Percentiles rank a stretch among this genome's conserved stretches.
Evolutionary conservation across 2,113 vertebrate genomes (phyloP).

Genomic region (Eupsittula cactorum): DNA sequence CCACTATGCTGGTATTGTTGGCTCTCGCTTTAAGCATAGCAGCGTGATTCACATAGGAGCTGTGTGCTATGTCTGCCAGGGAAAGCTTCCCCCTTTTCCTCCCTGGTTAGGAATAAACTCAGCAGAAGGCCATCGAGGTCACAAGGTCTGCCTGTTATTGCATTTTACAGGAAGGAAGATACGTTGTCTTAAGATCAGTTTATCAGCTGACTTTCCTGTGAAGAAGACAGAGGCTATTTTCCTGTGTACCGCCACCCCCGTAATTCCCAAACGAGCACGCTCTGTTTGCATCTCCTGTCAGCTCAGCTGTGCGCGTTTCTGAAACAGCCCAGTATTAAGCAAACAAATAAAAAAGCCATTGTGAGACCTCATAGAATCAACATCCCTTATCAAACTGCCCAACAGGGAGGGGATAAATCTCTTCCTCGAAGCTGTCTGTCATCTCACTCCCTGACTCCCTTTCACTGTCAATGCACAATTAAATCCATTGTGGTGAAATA

Average conservation of each 20-base stretch:
- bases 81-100: constrained; percentile 13
- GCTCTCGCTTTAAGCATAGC: not conserved
- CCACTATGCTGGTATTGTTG: constrained; percentile 51
- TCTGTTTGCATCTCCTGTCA: constrained; percentile 54
- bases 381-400: constrained; percentile 71
- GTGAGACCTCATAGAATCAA: constrained; percentile 52
- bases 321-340: constrained; percentile 67
- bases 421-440: constrained; percentile 29
- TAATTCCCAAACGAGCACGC: constrained; percentile 71
- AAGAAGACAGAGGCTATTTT: constrained; percentile 68
- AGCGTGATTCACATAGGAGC: constrained; percentile 49
- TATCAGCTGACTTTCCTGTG: constrained; percentile 79
- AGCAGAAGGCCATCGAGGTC: constrained; percentile 54
- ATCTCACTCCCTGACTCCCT: not conserved
- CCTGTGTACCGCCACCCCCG: constrained; percentile 75
- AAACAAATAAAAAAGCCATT: constrained; percentile 77
- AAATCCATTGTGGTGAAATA: constrained; percentile 33
- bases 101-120: constrained; percentile 6
- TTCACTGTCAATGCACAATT: constrained; percentile 21
- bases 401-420: constrained; percentile 25
- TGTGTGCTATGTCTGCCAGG: constrained; percentile 2
- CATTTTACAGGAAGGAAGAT: constrained; percentile 78
- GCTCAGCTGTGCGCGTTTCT: constrained; percentile 59
- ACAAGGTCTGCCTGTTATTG: constrained; percentile 66
- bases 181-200: constrained; percentile 73